phyloP scores from a whole-genome alignment of 2,888 invertebrate genomes.

The Orgyia antiqua region DNA sequence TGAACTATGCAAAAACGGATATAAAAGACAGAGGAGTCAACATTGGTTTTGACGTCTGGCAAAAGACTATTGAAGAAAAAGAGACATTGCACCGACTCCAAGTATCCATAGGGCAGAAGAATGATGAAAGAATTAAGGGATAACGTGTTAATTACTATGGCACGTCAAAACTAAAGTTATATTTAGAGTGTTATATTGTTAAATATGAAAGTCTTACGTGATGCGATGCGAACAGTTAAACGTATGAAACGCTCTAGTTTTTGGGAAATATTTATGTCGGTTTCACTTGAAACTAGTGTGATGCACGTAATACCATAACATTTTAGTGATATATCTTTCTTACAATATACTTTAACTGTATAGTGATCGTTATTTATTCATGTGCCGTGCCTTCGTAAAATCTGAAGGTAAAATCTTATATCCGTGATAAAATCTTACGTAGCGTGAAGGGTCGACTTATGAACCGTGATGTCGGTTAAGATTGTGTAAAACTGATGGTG shows the following conservation, averaged over 20 bases:
- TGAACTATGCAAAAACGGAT: no score
- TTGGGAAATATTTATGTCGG: constrained; percentile 21
- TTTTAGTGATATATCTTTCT: constrained; percentile 1
- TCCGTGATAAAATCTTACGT: constrained; percentile 23
- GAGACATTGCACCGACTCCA: no score
- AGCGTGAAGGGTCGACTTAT: constrained; percentile 12
- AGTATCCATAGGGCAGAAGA: no score
- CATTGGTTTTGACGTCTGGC: no score
- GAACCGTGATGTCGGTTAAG: constrained; percentile 12
- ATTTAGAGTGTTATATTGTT: constrained; percentile 17
- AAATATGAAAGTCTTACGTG: constrained; percentile 31
- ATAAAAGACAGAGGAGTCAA: no score
- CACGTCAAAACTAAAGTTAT: constrained; percentile 10
- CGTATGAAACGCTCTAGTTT: constrained; percentile 25
- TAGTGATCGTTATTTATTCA: constrained; percentile 20
- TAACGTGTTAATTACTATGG: constrained; percentile 22
- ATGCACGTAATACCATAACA: background rate
- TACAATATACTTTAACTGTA: constrained; percentile 11
- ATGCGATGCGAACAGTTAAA: constrained; percentile 9
- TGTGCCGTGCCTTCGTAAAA: constrained; percentile 9
- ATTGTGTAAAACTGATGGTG: constrained; percentile 10
- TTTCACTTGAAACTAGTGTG: constrained; percentile 16
- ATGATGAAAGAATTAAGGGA: no score
- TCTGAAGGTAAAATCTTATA: constrained; percentile 15
- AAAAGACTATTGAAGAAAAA: no score